Conservation (phyloP, 2,797 vertebrate genomes). For the Ctenosaura bakeri region DNA sequence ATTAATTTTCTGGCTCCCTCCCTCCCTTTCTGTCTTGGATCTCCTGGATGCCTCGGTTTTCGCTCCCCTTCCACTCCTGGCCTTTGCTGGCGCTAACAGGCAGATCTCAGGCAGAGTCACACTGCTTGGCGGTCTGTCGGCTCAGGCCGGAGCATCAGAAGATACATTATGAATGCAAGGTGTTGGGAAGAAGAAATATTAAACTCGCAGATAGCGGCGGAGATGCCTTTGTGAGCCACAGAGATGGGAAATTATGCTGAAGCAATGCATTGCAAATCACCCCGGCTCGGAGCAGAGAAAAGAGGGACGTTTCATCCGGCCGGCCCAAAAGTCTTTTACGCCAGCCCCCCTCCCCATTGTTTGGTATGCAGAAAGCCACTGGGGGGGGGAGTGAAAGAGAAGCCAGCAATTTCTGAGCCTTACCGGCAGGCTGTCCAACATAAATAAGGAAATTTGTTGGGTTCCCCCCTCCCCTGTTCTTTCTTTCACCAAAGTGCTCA, state of each 20-base stretch:
- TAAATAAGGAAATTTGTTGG: slow-evolving; percentile 79
- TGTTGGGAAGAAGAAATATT: slow-evolving; percentile 75
- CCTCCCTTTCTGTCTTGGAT: accelerated
- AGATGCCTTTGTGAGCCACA: slow-evolving; percentile 75
- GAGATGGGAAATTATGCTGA: slow-evolving; percentile 80
- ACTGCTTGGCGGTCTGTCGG: slow-evolving; percentile 46
- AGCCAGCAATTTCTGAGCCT: slow-evolving; percentile 79
- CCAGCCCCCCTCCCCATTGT: slow-evolving; percentile 47
- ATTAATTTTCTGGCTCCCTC: accelerated
- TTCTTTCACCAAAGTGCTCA: slow-evolving; percentile 75
- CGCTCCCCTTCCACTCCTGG: slow-evolving; percentile 14
- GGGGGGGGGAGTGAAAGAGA: slow-evolving; percentile 71
- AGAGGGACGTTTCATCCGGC: slow-evolving; percentile 73
- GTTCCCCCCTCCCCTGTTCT: slow-evolving; percentile 1
- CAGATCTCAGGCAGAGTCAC: slow-evolving; percentile 41
- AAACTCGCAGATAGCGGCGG: slow-evolving; percentile 75
- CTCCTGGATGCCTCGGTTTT: slow-evolving; percentile 26
- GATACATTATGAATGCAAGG: slow-evolving; percentile 73
- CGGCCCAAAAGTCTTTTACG: slow-evolving; percentile 68
- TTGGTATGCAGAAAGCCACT: slow-evolving; percentile 75
- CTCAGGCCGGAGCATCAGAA: slow-evolving; percentile 45
- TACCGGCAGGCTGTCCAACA: slow-evolving; percentile 81
- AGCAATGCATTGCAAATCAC: slow-evolving; percentile 82
- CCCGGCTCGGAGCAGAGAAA: slow-evolving; percentile 65
- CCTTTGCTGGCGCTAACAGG: slow-evolving; percentile 32